A percentile compares a stretch with the other conserved stretches of the same genome.
Evolutionary conservation across 2,797 vertebrate species (phyloP).

Genomic region (Pygocentrus nattereri): DNA sequence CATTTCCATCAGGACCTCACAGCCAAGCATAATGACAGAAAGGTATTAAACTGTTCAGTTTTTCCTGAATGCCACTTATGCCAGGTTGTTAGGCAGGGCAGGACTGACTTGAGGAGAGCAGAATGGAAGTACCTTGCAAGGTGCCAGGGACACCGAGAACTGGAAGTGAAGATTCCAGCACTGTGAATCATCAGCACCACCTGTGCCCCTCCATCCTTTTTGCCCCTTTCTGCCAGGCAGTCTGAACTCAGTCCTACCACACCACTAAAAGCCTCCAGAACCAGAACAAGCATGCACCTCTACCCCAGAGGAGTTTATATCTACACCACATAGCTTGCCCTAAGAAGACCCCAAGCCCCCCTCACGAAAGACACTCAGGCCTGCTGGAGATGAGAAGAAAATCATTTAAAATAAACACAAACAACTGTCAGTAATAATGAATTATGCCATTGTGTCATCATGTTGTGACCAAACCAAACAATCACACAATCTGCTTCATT

Average conservation of each 20-base stretch:
- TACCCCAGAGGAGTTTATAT: not conserved
- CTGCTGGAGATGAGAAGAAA: not conserved
- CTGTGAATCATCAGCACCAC: constrained; percentile 69
- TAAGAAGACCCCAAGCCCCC: too few species aligned
- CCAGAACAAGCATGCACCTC: not conserved
- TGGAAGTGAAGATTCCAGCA: constrained; percentile 67
- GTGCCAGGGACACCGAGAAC: constrained; percentile 57
- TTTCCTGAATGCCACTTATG: constrained; percentile 41
- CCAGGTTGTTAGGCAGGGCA: constrained; percentile 53
- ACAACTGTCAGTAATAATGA: too few species aligned
- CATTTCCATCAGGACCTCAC: constrained; percentile 36
- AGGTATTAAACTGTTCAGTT: constrained; percentile 46
- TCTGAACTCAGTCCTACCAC: constrained; percentile 39
- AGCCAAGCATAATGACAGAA: constrained; percentile 44
- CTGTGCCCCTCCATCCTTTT: constrained; percentile 56
- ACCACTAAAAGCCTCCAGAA: not conserved
- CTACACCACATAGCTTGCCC: too few species aligned
- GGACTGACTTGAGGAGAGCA: constrained; percentile 58
- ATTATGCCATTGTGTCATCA: too few species aligned
- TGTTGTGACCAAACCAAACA: too few species aligned
- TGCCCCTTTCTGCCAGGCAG: constrained; percentile 63
- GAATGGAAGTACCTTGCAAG: constrained; percentile 68
- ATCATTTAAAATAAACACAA: too few species aligned
- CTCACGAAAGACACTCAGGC: not conserved
- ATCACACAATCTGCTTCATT: too few species aligned